These are phyloP conservation scores for Ceyx erithaca DNA, from an alignment of 2,797 vertebrate genomes.

Conservation along the genomic window DNA sequence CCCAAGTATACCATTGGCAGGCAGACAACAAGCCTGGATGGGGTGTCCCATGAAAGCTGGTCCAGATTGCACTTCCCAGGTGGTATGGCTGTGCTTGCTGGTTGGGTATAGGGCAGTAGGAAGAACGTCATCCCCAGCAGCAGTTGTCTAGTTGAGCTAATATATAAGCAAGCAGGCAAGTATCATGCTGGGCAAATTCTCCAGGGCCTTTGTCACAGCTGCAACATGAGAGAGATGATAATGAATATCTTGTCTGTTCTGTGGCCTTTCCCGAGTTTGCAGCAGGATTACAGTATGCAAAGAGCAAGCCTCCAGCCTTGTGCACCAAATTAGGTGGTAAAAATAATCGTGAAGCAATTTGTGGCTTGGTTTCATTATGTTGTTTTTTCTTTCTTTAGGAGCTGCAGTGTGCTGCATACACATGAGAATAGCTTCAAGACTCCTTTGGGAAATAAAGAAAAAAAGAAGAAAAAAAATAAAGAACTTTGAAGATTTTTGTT, in stretches of 20 bases:
- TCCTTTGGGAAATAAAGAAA: not conserved
- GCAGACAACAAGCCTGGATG: conserved; percentile 35
- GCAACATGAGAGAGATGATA: conserved; percentile 52
- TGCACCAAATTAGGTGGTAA: conserved; percentile 45
- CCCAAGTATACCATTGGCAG: not conserved
- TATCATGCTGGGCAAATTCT: conserved; percentile 44
- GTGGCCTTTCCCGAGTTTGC: conserved; percentile 5
- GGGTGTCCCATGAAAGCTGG: conserved; percentile 15
- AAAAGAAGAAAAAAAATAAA: not conserved
- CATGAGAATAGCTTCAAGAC: not conserved
- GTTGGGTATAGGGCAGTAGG: not conserved
- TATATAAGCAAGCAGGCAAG: not conserved
- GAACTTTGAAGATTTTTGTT: not conserved
- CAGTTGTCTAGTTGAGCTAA: not conserved
- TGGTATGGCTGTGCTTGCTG: not conserved
- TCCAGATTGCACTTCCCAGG: conserved; percentile 12
- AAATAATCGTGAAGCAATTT: conserved; percentile 60
- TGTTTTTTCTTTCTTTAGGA: not conserved
- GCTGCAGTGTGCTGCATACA: not conserved
- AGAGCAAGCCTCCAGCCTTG: conserved; percentile 44
- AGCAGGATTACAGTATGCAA: not conserved
- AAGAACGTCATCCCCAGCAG: not conserved
- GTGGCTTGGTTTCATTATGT: not conserved
- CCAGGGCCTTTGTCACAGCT: conserved; percentile 48
- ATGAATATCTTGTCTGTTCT: conserved; percentile 18